Evolutionary conservation across 2,113 vertebrate genomes (phyloP).

Genomic region (Sinocyclocheilus anophthalmus): DNA sequence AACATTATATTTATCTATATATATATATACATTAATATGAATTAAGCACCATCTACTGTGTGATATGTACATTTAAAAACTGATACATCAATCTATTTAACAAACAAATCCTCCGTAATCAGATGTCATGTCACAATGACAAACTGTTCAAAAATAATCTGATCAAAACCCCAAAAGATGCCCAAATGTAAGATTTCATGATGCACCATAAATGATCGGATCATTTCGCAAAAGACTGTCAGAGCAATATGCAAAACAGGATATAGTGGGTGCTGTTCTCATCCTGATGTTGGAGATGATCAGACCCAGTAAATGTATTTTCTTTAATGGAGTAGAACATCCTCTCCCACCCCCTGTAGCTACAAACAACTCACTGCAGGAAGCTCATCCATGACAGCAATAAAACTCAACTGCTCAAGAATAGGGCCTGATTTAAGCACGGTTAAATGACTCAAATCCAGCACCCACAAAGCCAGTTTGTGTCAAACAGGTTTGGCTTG

Average conservation of each 20-base stretch:
- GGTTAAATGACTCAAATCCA: background rate
- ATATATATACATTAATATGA: no score
- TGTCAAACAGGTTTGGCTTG: background rate
- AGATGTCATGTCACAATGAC: background rate
- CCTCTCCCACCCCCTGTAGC: constrained; percentile 31
- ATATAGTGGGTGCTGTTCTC: background rate
- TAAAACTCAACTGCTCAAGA: constrained; percentile 10
- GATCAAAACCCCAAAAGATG: background rate
- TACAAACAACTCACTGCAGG: constrained; percentile 40
- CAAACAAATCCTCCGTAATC: background rate
- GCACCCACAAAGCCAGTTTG: background rate
- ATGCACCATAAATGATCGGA: background rate
- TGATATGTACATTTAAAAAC: no score
- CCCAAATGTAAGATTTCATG: background rate
- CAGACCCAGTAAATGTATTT: constrained; percentile 26
- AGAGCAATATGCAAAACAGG: constrained; percentile 9
- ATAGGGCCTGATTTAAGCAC: background rate
- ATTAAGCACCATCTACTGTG: no score
- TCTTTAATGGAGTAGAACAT: constrained; percentile 9
- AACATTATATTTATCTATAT: no score
- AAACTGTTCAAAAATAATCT: background rate
- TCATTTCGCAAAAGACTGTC: background rate
- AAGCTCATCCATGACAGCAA: constrained; percentile 41
- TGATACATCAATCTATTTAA: no score
- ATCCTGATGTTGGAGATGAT: background rate